Evolutionary conservation across 2,888 invertebrate genomes (phyloP).

Genomic region (Ceriagrion tenellum): DNA sequence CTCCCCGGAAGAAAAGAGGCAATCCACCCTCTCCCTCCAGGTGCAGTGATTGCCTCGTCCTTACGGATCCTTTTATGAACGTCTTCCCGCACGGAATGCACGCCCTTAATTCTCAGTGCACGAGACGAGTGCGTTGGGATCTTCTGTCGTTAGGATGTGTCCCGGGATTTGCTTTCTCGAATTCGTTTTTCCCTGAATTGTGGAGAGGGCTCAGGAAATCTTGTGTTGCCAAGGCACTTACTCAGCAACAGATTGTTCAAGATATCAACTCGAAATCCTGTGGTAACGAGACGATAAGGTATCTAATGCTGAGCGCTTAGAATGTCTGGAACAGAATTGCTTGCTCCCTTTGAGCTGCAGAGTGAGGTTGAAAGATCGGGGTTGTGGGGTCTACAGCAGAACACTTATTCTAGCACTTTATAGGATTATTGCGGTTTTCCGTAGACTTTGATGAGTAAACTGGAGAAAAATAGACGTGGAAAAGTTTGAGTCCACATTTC

Average conservation of each 20-base stretch:
- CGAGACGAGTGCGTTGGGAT: neutral
- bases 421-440: too few relatives aligned
- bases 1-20: too few relatives aligned
- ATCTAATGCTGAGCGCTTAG: neutral
- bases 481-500: too few relatives aligned
- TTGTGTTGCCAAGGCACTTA: neutral
- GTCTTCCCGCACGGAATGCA: neutral
- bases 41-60: neutral
- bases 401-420: too few relatives aligned
- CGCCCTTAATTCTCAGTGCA: neutral
- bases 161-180: too few relatives aligned
- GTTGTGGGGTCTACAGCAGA: too few relatives aligned
- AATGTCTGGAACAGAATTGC: neutral
- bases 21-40: neutral
- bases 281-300: too few relatives aligned
- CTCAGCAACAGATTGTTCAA: neutral
- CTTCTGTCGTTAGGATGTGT: too few relatives aligned
- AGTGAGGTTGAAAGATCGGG: too few relatives aligned
- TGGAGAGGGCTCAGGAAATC: neutral
- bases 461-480: too few relatives aligned
- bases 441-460: too few relatives aligned
- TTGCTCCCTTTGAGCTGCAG: neutral
- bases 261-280: neutral
- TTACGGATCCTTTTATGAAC: neutral
- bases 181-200: neutral